phyloP scores from a whole-genome alignment of 2,888 invertebrate genomes.

The Petrolisthes manimaculis region DNA sequence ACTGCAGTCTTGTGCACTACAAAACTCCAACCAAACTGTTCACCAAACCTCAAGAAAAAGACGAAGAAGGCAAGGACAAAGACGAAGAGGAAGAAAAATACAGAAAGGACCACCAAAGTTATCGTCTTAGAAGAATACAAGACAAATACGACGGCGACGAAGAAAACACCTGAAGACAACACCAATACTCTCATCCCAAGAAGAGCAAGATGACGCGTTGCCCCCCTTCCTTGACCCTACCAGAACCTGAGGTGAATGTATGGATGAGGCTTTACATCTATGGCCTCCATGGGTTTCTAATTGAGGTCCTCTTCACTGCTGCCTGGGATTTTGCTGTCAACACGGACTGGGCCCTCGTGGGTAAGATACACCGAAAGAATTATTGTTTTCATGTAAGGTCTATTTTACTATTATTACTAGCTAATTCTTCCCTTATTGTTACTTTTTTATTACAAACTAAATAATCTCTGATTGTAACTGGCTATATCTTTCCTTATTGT shows the following conservation, averaged over 20 bases:
- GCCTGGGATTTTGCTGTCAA: slow-evolving; percentile 72
- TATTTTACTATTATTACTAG: no score
- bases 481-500: not conserved
- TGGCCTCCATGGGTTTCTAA: slow-evolving; percentile 71
- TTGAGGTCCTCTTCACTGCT: slow-evolving; percentile 73
- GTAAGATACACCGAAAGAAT: slow-evolving; percentile 55
- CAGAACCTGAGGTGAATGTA: slow-evolving; percentile 47
- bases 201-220: slow-evolving; percentile 19
- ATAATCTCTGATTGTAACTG: not conserved
- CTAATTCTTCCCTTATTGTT: no score
- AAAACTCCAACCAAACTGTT: no score
- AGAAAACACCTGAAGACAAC: no score
- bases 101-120: no score
- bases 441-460: not conserved
- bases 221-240: slow-evolving; percentile 9
- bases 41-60: no score
- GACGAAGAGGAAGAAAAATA: no score
- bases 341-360: slow-evolving; percentile 69
- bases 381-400: no score
- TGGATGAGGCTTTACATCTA: slow-evolving; percentile 70
- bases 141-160: no score
- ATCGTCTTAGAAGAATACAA: no score
- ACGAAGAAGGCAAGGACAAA: no score
- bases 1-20: no score
- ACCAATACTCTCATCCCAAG: not conserved